A percentile compares a stretch with the other conserved stretches of the same genome.
These are phyloP conservation scores for Microcebus jonahi DNA, from an alignment of 2,113 vertebrate genomes.

Conservation along the genomic window DNA sequence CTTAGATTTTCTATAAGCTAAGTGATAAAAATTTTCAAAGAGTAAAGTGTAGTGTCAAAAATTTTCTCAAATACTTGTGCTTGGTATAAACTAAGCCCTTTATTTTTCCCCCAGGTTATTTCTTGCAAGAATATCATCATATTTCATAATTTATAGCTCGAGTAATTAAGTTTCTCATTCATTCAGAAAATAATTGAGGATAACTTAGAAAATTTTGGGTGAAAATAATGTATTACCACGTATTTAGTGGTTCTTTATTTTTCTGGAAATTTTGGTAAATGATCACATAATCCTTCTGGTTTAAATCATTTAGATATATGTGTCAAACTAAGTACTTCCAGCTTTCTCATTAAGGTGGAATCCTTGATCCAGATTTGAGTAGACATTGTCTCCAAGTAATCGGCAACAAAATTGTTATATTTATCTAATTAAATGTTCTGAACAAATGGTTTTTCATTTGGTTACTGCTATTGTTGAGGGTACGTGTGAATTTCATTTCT, in stretches of 20 bases:
- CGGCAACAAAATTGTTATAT: not conserved
- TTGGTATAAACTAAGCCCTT: rapidly evolving
- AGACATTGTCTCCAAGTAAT: not conserved
- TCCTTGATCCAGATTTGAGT: not conserved
- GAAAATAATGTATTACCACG: not conserved
- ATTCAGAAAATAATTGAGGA: not conserved
- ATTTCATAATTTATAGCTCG: not conserved
- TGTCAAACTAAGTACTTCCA: not conserved
- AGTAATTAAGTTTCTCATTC: not conserved
- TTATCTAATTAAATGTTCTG: not conserved
- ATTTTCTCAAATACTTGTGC: not conserved
- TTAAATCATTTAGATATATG: not conserved
- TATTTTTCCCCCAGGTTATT: not conserved
- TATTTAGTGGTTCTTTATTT: not conserved
- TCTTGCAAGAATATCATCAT: not conserved
- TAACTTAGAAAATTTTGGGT: not conserved
- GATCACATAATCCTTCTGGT: not conserved
- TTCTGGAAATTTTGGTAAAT: not conserved
- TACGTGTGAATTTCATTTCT: not conserved
- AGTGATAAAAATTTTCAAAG: not conserved
- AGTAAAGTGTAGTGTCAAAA: not conserved
- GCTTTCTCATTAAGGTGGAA: not conserved
- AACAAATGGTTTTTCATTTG: not conserved
- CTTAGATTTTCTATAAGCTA: not conserved
- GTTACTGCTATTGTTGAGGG: not conserved